Evolutionary conservation across 2,797 vertebrate genomes (phyloP), one percentile per base, ranked within the genome.

Genomic region (Hippoglossus hippoglossus): DNA sequence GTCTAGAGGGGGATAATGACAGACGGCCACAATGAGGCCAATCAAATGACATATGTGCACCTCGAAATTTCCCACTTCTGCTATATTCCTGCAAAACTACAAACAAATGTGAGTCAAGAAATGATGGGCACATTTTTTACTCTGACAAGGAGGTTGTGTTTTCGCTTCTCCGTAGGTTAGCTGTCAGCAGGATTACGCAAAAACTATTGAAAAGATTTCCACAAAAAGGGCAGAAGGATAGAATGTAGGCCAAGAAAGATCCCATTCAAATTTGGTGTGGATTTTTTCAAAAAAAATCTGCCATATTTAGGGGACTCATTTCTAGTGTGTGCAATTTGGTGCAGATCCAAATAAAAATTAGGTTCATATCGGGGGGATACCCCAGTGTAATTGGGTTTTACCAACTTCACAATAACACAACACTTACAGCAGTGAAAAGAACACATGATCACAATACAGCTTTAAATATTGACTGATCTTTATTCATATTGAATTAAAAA

Each of bases 401-500:
- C 25, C 16, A 19, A 19, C 16, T 10, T 54, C 52, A 28, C 18
- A 49, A n/a, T 49, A 49, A 49, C 19, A 49, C 46, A 39, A 21
- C 28, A 63, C 2, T 46, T 25, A 1, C 1, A 63, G 0, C n/a
- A 44, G 24, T 26, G 7, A 6, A 3, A n/a, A 57, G 16, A 60
- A 12, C 73, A 66, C 77, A 82, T 31, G 5, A 83, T 7, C 65
- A 77, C 63, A 80, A 62, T 31, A 24, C 54, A 70, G 63, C 19
- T 46, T 90, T 91, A 94, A 93, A 94, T 95, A 92, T 91, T 92
- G 91, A 94, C 93, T 90, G 93, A 97, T 96, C 96, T 98, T 98
- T 96, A 97, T 99, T 99, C 96, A 98, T 99, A 99, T 97, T 99
- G 98, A 99, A 98, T 99, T 98, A 99, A 99, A 99, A 99, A 99